These are phyloP conservation scores for Polypedilum vanderplanki DNA, from an alignment of 1,140 invertebrate genomes.

Conservation along the genomic window DNA sequence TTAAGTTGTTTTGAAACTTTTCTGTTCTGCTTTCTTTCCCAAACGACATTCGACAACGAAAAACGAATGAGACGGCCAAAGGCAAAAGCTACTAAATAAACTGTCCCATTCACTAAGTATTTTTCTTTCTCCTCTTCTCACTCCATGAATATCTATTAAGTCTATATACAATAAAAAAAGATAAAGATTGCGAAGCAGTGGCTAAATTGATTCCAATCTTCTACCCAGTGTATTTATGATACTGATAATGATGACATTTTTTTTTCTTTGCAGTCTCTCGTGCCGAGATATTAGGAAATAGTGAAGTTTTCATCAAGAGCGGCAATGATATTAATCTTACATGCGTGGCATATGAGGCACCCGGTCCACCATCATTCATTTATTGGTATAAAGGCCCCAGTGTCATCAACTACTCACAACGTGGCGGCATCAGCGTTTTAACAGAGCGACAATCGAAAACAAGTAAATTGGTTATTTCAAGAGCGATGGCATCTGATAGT, in stretches of 20 bases:
- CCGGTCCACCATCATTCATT: conserved; percentile 82
- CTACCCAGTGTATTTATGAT: no score
- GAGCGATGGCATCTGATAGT: conserved; percentile 67
- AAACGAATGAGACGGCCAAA: no score
- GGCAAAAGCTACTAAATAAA: no score
- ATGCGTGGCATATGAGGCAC: conserved; percentile 75
- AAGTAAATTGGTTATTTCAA: conserved; percentile 71
- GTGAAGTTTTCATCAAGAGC: conserved; percentile 77
- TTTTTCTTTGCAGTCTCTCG: conserved; percentile 68
- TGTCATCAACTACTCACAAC: conserved; percentile 80
- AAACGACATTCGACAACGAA: background rate
- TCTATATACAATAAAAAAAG: no score
- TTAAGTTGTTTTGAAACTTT: conserved; percentile 29
- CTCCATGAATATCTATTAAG: no score
- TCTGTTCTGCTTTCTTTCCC: background rate
- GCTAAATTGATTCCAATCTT: no score
- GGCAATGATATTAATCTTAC: conserved; percentile 87
- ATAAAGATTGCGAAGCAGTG: no score
- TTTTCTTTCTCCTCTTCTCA: no score
- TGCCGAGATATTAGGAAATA: conserved; percentile 76
- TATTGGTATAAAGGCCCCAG: conserved; percentile 83
- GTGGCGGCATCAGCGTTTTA: conserved; percentile 76
- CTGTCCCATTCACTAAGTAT: no score
- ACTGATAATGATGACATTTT: conserved; percentile 27
- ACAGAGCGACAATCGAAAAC: conserved; percentile 79